Base-by-base conservation (phyloP, 2,113 vertebrate species). In the Pimephales promelas region DNA sequence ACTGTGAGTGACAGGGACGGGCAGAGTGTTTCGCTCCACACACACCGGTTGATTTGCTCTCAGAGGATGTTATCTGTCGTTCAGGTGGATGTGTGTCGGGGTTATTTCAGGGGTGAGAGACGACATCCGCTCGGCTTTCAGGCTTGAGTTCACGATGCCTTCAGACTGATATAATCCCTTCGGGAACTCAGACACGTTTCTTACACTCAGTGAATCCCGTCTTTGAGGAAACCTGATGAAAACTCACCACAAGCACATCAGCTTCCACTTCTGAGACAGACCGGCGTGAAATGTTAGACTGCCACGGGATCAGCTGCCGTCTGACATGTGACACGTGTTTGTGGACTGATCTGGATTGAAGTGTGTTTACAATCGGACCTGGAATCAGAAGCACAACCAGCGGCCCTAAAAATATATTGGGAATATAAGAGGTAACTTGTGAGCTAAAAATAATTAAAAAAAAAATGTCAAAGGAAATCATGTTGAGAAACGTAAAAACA, bases 101-200 rank as follows among this genome's bases (percentile, higher is more conserved):
- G 76, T 79, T 79, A 79, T 61, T 61, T 79, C 36, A 45, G 57
- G 36, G 56, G 56, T 79, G 76, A 79, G 34, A 79, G 56, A 43
- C 36, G 36, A 79, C 76, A 79, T 79, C 56, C 56, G 4, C 57
- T 79, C 28, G 10, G 56, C n/a, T 79, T 79, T 43, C 75, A 77
- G 54, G 54, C 49, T 77, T 64, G 77, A 79, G 24, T 80, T 34
- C 10, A 49, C 40, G 5, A 79, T 45, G 36, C n/a, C 61, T 79
- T 18, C 26, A 9, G 43, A 22, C 20, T 52, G 61, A 80, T 52
- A 66, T 45, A 47, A 80, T 20, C 43, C 59, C 78, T 80, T 61
- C 26, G 20, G 78, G 59, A 61, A 52, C 78, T 47, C 56, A 8
- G 18, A 28, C 71, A 28, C 5, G 26, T 47, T 22, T 43, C 22